Evolutionary conservation across 2,797 vertebrate genomes (phyloP).

Genomic region (Haliaeetus vocifer): DNA sequence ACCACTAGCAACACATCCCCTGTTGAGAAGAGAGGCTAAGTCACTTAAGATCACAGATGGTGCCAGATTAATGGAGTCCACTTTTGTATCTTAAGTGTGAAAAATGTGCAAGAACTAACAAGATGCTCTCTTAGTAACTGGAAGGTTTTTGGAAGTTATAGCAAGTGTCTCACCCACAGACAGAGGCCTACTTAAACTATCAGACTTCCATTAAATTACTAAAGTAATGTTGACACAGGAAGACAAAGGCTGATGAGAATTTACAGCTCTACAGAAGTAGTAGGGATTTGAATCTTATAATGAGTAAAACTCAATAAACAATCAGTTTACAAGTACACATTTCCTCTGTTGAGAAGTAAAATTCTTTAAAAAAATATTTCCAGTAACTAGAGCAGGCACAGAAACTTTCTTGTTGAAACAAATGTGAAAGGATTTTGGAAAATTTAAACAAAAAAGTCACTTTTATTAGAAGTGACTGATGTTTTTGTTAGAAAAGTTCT

Average conservation of each 20-base stretch:
- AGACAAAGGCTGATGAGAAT: neutral
- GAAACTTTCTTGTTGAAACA: neutral
- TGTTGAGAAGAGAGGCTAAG: neutral
- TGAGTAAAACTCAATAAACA: neutral
- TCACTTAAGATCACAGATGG: constrained; percentile 17
- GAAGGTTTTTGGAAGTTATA: neutral
- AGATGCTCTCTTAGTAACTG: neutral
- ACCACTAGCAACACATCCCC: neutral
- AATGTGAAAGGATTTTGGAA: neutral
- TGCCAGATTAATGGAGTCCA: neutral
- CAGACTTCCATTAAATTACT: neutral
- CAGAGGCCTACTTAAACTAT: neutral
- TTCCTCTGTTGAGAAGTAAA: neutral
- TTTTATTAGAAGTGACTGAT: neutral
- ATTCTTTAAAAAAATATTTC: neutral
- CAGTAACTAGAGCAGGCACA: neutral
- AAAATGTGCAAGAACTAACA: neutral
- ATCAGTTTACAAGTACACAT: neutral
- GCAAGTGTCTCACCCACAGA: neutral
- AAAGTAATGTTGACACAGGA: neutral
- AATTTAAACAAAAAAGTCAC: neutral
- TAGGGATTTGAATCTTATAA: neutral
- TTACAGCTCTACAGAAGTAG: neutral
- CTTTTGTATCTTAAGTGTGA: neutral
- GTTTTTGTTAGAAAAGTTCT: neutral